phyloP scores from a whole-genome alignment of 2,888 invertebrate genomes.

The Galerucella pusilla region DNA sequence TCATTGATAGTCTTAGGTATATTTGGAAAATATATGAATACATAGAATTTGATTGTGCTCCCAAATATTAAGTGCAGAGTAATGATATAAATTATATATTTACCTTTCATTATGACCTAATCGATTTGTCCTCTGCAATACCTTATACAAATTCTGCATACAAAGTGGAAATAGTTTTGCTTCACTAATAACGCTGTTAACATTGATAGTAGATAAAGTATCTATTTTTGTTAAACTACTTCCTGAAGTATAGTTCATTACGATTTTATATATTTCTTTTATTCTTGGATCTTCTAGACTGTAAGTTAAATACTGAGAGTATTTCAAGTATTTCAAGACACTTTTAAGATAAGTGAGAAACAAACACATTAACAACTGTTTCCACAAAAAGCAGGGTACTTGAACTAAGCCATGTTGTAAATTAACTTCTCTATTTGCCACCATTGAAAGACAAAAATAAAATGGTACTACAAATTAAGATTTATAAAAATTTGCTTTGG shows the following conservation, averaged over 20 bases:
- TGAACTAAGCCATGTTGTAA: slow-evolving; percentile 67
- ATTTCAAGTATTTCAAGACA: slow-evolving; percentile 58
- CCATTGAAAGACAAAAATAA: slow-evolving; percentile 67
- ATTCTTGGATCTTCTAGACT: slow-evolving; percentile 59
- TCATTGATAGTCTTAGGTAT: too few species aligned
- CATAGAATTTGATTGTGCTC: too few species aligned
- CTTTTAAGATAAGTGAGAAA: slow-evolving; percentile 65
- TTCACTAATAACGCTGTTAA: slow-evolving; percentile 64
- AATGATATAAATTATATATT: neutral
- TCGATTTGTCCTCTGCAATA: slow-evolving; percentile 70
- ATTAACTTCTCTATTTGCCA: slow-evolving; percentile 68
- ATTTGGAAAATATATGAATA: too few species aligned
- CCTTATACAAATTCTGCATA: slow-evolving; percentile 72
- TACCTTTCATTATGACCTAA: slow-evolving; percentile 71
- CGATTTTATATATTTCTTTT: slow-evolving; percentile 58
- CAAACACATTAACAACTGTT: slow-evolving; percentile 65
- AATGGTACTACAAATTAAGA: slow-evolving; percentile 65
- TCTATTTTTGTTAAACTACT: slow-evolving; percentile 6
- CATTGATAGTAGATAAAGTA: slow-evolving; percentile 44
- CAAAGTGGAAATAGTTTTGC: slow-evolving; percentile 71
- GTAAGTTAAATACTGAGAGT: slow-evolving; percentile 60
- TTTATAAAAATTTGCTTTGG: neutral
- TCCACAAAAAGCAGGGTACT: slow-evolving; percentile 71
- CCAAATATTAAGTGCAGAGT: too few species aligned
- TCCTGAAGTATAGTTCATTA: slow-evolving; percentile 44